Conservation (phyloP, 1,140 invertebrate species). For the Pseudomyrmex gracilis region DNA sequence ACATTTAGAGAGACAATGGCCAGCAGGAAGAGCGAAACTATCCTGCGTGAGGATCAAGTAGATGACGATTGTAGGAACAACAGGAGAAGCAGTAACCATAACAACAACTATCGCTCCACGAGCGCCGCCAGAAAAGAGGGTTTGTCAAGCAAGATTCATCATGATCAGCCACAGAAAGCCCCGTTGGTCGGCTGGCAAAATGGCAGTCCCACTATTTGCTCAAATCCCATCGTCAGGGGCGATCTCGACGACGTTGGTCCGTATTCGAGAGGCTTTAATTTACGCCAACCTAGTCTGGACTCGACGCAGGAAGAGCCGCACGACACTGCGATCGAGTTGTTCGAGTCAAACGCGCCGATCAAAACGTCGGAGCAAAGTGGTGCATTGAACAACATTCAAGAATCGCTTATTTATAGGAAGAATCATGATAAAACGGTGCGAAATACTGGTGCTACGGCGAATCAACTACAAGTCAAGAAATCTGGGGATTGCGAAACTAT, state of each 20-base stretch:
- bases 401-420: conserved; percentile 32
- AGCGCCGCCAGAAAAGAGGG: conserved; percentile 14
- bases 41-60: conserved; percentile 55
- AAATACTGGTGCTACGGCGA: conserved; percentile 31
- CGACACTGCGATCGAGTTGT: conserved; percentile 60
- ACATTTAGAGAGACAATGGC: conserved; percentile 80
- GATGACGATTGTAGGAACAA: not conserved
- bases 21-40: conserved; percentile 69
- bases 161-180: conserved; percentile 63
- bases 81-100: conserved; percentile 48
- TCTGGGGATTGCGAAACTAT: conserved; percentile 54
- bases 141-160: conserved; percentile 57
- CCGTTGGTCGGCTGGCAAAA: conserved; percentile 82
- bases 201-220: conserved; percentile 75
- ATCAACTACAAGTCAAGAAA: conserved; percentile 54
- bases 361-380: conserved; percentile 45
- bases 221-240: conserved; percentile 40
- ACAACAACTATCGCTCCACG: conserved; percentile 20
- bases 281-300: conserved; percentile 51
- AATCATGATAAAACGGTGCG: not conserved
- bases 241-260: conserved; percentile 70
- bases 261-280: not conserved
- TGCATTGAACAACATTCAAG: conserved; percentile 27
- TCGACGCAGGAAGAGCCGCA: conserved; percentile 73
- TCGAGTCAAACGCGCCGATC: conserved; percentile 64